Evolutionary conservation across 64 coral and sea anemone genomes (phyloP).

Genomic region (Montipora efflorescens): DNA sequence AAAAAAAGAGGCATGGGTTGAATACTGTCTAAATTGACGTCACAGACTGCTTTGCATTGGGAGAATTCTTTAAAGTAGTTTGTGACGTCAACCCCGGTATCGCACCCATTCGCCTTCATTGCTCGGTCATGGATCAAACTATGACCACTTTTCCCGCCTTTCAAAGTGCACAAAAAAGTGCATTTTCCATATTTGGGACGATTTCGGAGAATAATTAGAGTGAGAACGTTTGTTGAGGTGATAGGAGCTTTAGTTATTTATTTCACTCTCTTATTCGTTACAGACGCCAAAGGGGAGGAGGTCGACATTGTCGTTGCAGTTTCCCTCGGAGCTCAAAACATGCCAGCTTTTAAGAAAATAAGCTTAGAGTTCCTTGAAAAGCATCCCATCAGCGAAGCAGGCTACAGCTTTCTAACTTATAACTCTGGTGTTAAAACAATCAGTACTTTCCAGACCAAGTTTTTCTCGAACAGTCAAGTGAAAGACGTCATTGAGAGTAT

Average conservation of each 20-base stretch:
- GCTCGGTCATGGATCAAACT: no score
- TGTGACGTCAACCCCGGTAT: no score
- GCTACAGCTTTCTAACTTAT: conserved; percentile 23
- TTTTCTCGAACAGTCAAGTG: conserved; percentile 23
- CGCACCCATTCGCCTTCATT: no score
- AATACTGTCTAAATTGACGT: no score
- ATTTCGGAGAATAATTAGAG: no score
- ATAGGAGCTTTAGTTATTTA: not conserved
- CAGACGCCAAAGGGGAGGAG: not conserved
- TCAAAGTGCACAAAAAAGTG: no score
- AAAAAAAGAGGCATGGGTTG: no score
- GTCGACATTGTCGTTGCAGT: conserved; percentile 12
- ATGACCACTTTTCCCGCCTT: no score
- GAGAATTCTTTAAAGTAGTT: no score
- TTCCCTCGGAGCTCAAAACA: conserved; percentile 14
- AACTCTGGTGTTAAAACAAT: conserved; percentile 1
- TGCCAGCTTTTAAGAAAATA: conserved; percentile 22
- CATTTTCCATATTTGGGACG: no score
- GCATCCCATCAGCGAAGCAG: conserved; percentile 23
- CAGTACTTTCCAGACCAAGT: conserved; percentile 20
- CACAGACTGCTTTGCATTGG: no score
- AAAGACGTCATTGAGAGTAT: conserved; percentile 9
- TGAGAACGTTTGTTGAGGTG: not conserved
- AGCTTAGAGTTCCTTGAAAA: conserved; percentile 22
- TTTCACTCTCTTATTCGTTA: not conserved